Percentiles rank a stretch among this genome's conserved stretches.
These are phyloP conservation scores for Phoenicopterus ruber DNA, from an alignment of 2,113 vertebrate species.

Conservation along the genomic window DNA sequence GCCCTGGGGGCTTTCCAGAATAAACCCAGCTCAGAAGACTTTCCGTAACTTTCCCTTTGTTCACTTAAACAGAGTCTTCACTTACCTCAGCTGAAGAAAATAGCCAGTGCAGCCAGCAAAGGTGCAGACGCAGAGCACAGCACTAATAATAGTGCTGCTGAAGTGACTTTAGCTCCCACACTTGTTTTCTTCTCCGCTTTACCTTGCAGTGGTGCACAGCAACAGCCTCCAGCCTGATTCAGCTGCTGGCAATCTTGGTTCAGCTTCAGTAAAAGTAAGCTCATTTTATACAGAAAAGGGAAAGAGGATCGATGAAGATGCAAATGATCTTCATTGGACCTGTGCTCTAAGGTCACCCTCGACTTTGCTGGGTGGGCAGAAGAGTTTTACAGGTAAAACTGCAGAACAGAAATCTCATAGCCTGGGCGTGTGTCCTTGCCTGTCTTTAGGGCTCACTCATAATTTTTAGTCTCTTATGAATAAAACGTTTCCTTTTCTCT, in stretches of 20 bases:
- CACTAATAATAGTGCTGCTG: not conserved
- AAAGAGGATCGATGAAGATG: slow-evolving; percentile 28
- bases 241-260: not conserved
- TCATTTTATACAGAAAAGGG: not conserved
- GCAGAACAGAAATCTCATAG: not conserved
- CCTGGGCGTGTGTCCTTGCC: not conserved
- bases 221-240: slow-evolving; percentile 24
- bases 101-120: not conserved
- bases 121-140: not conserved
- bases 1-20: slow-evolving; percentile 1
- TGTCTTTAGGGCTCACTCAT: not conserved
- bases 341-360: not conserved
- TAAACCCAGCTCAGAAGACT: not conserved
- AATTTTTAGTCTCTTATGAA: not conserved
- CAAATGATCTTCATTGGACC: not conserved
- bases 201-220: not conserved
- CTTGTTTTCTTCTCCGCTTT: not conserved
- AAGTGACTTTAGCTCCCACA: not conserved
- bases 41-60: not conserved
- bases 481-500: not conserved
- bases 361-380: slow-evolving; percentile 37
- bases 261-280: not conserved
- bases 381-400: not conserved
- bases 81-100: not conserved
- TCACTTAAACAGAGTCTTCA: not conserved